These are phyloP conservation scores for Lycaena phlaeas DNA, from an alignment of 2,888 invertebrate genomes.

Conservation along the genomic window DNA sequence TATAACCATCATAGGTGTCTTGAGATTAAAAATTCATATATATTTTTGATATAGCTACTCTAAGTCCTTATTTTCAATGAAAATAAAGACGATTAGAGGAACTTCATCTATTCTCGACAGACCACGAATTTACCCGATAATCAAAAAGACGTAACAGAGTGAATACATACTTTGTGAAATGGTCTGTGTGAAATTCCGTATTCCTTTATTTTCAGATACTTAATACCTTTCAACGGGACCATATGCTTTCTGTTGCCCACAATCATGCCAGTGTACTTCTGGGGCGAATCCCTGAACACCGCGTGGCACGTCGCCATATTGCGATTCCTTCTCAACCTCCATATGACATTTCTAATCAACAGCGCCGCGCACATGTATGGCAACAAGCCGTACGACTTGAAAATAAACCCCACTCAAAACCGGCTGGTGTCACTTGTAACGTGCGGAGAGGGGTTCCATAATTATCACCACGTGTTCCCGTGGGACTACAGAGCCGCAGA, in stretches of 20 bases:
- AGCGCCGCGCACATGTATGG: slow-evolving; percentile 74
- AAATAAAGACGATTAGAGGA: too few relatives aligned
- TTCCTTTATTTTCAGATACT: slow-evolving; percentile 58
- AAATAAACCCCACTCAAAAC: slow-evolving; percentile 28
- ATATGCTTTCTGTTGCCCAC: slow-evolving; percentile 71
- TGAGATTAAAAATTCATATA: too few relatives aligned
- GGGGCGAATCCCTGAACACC: slow-evolving; percentile 63
- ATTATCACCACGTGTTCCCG: slow-evolving; percentile 41
- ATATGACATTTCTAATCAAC: slow-evolving; percentile 75
- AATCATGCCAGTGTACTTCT: slow-evolving; percentile 65
- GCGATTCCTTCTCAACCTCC: slow-evolving; percentile 71
- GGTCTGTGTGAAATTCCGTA: too few relatives aligned
- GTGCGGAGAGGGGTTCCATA: slow-evolving; percentile 41
- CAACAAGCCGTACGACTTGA: slow-evolving; percentile 52
- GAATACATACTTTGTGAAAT: too few relatives aligned
- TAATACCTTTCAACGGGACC: slow-evolving; percentile 72
- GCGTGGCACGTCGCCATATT: slow-evolving; percentile 48
- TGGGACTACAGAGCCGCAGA: slow-evolving; percentile 40
- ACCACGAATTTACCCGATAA: too few relatives aligned
- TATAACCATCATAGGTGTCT: too few relatives aligned
- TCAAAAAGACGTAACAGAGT: too few relatives aligned
- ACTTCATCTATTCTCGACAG: too few relatives aligned
- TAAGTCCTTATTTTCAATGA: too few relatives aligned
- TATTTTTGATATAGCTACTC: too few relatives aligned
- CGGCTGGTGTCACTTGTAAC: slow-evolving; percentile 24